phyloP scores from a whole-genome alignment of 2,113 vertebrate genomes.

The Sarotherodon lohbergeri region DNA sequence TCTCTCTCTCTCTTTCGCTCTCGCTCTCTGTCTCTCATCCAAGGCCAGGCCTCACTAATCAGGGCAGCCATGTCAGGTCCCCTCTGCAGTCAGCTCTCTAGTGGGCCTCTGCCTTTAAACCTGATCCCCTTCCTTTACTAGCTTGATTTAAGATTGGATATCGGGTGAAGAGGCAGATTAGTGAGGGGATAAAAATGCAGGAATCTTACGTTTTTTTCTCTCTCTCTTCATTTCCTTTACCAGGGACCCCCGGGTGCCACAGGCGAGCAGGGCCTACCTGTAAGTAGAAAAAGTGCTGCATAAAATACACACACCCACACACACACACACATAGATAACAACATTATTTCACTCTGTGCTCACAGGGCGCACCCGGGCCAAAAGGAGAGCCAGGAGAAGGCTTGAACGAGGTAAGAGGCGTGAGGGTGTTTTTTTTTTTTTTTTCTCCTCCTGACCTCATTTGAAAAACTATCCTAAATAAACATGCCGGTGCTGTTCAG shows the following conservation, averaged over 20 bases:
- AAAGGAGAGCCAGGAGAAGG: constrained; percentile 81
- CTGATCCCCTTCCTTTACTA: constrained; percentile 32
- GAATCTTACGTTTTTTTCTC: not conserved
- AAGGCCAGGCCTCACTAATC: constrained; percentile 51
- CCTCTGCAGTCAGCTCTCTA: constrained; percentile 25
- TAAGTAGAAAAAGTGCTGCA: constrained; percentile 67
- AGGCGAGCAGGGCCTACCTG: constrained; percentile 76
- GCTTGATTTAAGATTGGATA: constrained; percentile 35
- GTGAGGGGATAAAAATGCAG: not conserved
- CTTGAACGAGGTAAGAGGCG: constrained; percentile 25
- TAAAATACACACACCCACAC: not conserved
- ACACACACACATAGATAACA: not conserved
- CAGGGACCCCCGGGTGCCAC: constrained; percentile 76
- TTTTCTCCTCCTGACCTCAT: not conserved
- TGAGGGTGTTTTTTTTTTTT: not conserved
- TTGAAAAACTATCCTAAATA: not conserved
- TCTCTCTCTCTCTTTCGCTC: not conserved
- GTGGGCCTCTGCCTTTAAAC: constrained; percentile 49
- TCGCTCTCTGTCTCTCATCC: not conserved
- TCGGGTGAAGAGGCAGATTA: constrained; percentile 34
- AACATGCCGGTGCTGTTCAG: constrained; percentile 52
- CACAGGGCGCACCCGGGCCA: constrained; percentile 79
- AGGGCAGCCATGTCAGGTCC: constrained; percentile 22
- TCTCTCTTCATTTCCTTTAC: not conserved
- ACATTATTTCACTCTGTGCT: constrained; percentile 7